Evolutionary conservation across 2,113 vertebrate genomes (phyloP).

Genomic region (Lasiurus borealis): DNA sequence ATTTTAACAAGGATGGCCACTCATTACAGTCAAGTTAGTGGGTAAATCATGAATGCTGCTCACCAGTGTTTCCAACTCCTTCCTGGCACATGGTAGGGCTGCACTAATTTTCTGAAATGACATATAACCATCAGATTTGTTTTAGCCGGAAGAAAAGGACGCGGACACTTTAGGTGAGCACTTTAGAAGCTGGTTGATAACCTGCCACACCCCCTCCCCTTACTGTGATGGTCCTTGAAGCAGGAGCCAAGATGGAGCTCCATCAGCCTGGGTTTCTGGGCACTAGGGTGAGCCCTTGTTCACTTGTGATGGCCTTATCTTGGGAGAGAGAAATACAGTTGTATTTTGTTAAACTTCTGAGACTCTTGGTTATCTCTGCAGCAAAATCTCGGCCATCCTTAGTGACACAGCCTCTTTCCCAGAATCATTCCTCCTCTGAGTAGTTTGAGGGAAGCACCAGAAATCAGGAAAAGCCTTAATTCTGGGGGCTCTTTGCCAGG

Average conservation of each 20-base stretch:
- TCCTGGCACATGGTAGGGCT: background rate
- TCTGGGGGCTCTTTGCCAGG: background rate
- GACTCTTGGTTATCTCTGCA: background rate
- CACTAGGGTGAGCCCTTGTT: background rate
- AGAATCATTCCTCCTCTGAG: background rate
- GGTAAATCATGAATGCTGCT: background rate
- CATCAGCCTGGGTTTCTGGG: background rate
- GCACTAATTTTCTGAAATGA: background rate
- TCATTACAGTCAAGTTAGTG: background rate
- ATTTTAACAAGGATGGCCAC: background rate
- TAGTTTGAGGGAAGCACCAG: background rate
- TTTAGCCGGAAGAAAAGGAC: background rate
- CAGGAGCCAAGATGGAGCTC: background rate
- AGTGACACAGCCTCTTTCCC: background rate
- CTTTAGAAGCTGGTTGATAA: background rate
- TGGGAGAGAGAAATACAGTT: background rate
- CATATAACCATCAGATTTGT: background rate
- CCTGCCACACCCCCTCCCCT: background rate
- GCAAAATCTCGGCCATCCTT: background rate
- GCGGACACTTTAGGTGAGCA: background rate
- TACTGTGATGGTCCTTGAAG: background rate
- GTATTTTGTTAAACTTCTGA: constrained; percentile 1
- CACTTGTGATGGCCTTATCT: background rate
- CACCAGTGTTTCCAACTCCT: background rate
- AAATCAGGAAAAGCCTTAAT: background rate